A percentile compares a stretch with the other conserved stretches of the same genome.
Evolutionary conservation across 2,888 invertebrate genomes (phyloP).

Genomic region (Oscheius sp.): DNA sequence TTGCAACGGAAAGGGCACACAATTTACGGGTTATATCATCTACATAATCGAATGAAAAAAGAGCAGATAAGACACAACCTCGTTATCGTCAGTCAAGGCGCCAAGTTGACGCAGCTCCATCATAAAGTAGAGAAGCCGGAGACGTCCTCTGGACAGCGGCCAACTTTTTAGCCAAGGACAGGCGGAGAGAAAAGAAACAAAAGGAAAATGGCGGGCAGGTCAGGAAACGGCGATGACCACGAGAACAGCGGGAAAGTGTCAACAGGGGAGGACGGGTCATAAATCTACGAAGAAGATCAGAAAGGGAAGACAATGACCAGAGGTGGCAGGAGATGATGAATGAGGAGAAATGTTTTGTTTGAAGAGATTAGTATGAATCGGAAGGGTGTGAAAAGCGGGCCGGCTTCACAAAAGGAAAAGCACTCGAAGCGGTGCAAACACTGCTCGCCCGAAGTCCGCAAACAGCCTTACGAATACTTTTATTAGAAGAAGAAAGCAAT

Average conservation of each 20-base stretch:
- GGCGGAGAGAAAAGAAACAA: slow-evolving; percentile 5
- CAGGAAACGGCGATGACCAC: neutral
- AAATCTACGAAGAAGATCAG: slow-evolving; percentile 17
- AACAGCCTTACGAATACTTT: neutral
- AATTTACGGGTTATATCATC: neutral
- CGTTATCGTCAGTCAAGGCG: slow-evolving; percentile 9
- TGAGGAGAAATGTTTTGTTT: slow-evolving; percentile 8
- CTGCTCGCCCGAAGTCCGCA: neutral
- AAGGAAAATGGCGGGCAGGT: slow-evolving; percentile 9
- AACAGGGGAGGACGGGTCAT: neutral
- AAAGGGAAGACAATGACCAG: slow-evolving; percentile 1
- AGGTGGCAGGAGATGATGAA: slow-evolving; percentile 15
- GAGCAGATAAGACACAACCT: slow-evolving; percentile 10
- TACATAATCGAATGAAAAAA: slow-evolving; percentile 23
- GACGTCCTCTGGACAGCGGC: neutral
- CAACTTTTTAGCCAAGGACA: slow-evolving; percentile 16
- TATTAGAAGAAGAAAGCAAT: neutral
- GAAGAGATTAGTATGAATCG: slow-evolving; percentile 34
- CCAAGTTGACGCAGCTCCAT: slow-evolving; percentile 1
- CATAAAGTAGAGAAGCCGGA: slow-evolving; percentile 5
- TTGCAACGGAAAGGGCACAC: neutral
- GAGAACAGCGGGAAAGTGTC: neutral
- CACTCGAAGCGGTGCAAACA: slow-evolving; percentile 34
- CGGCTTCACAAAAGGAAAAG: slow-evolving; percentile 32
- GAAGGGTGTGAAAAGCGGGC: slow-evolving; percentile 32